phyloP scores from a whole-genome alignment of 2,797 vertebrate genomes.

The Kryptolebias ocellatus region DNA sequence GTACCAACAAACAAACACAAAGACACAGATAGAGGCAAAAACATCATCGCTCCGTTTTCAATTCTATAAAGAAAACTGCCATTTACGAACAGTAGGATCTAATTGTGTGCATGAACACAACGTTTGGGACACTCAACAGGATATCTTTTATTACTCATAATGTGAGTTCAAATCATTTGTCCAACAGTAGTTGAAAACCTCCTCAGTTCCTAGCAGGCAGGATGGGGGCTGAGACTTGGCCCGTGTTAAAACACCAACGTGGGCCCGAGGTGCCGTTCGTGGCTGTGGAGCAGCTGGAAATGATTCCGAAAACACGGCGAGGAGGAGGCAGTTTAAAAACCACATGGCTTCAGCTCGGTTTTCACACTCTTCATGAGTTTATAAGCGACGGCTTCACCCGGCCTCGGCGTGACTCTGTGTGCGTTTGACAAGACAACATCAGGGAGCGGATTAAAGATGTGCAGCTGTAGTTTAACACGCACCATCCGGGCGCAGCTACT shows the following conservation, averaged over 20 bases:
- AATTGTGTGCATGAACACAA: conserved; percentile 37
- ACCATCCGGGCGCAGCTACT: conserved; percentile 51
- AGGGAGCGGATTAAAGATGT: conserved; percentile 52
- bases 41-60: too few relatives aligned
- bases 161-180: conserved; percentile 74
- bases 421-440: conserved; percentile 52
- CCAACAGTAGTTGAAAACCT: conserved; percentile 79
- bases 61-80: not conserved
- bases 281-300: conserved; percentile 84
- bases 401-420: conserved; percentile 62
- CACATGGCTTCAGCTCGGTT: conserved; percentile 80
- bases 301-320: conserved; percentile 82
- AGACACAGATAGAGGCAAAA: too few relatives aligned
- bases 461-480: conserved; percentile 27
- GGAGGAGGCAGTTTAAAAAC: conserved; percentile 80
- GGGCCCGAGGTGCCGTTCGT: conserved; percentile 83
- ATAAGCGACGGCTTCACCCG: conserved; percentile 68
- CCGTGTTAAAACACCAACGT: conserved; percentile 78
- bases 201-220: conserved; percentile 62
- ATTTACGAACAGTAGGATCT: conserved; percentile 33
- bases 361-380: conserved; percentile 82
- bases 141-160: conserved; percentile 64
- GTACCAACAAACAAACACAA: not conserved
- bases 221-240: conserved; percentile 75
- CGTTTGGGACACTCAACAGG: conserved; percentile 57